Percentiles rank a stretch among this genome's conserved stretches.
phyloP scores from a whole-genome alignment of 2,113 vertebrate species.

The Urocolius indicus region DNA sequence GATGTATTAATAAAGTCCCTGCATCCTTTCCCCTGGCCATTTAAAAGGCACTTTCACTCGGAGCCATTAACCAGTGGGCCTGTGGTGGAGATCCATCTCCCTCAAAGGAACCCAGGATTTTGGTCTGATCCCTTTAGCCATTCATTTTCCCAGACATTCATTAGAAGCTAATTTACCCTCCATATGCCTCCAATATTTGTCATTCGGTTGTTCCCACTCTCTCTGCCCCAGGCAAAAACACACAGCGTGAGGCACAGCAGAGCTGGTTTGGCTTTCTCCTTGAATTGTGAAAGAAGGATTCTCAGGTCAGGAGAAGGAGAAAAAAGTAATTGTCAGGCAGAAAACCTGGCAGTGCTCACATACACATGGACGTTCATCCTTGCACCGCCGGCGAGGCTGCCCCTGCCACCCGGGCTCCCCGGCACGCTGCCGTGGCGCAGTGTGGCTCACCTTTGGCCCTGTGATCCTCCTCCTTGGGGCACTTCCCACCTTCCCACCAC shows the following conservation, averaged over 20 bases:
- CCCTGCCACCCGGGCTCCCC: not conserved
- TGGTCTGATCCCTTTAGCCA: slow-evolving; percentile 29
- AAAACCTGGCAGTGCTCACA: not conserved
- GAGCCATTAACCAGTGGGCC: slow-evolving; percentile 18
- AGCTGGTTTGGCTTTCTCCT: slow-evolving; percentile 49
- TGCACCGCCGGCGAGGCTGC: not conserved
- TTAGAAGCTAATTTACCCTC: slow-evolving; percentile 73
- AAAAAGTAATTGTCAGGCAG: not conserved
- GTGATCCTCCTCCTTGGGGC: slow-evolving; percentile 97
- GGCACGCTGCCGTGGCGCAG: accelerated
- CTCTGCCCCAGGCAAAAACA: slow-evolving; percentile 69
- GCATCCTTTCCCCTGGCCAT: not conserved
- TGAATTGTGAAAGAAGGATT: slow-evolving; percentile 11
- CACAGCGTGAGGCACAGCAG: slow-evolving; percentile 50
- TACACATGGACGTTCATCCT: not conserved
- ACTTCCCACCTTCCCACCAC: slow-evolving; percentile 98
- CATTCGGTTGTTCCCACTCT: slow-evolving; percentile 56
- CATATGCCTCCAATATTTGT: slow-evolving; percentile 70
- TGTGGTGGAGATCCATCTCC: slow-evolving; percentile 22
- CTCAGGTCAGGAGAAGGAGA: slow-evolving; percentile 24
- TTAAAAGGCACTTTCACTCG: not conserved
- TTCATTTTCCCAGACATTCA: slow-evolving; percentile 63
- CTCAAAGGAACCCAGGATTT: slow-evolving; percentile 43
- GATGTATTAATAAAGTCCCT: slow-evolving; percentile 14
- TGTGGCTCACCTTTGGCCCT: slow-evolving; percentile 89